Conservation (phyloP, 2,888 invertebrate species). For the Dichetophora obliterata region DNA sequence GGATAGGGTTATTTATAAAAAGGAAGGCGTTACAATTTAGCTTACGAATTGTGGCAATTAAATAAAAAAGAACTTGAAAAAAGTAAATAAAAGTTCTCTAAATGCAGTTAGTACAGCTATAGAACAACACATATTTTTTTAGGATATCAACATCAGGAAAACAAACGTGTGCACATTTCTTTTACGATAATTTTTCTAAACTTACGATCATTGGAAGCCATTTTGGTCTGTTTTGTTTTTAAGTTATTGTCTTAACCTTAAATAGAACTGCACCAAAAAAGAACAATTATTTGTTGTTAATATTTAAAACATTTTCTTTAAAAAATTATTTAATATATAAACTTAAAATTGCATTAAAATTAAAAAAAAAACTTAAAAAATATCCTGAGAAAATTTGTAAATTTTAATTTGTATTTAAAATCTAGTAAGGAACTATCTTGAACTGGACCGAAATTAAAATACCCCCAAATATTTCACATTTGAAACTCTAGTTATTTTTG, state of each 20-base stretch:
- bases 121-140: background rate
- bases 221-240: slow-evolving; percentile 40
- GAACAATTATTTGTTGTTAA: background rate
- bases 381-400: no score
- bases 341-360: no score
- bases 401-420: no score
- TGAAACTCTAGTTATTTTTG: no score
- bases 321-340: no score
- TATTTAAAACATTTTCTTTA: no score
- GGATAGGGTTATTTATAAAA: no score
- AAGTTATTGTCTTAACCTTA: slow-evolving; percentile 36
- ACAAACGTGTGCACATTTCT: background rate
- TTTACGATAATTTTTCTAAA: slow-evolving; percentile 24
- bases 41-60: background rate
- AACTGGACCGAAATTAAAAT: no score
- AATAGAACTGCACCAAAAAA: slow-evolving; percentile 27
- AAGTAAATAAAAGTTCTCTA: background rate
- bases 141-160: background rate
- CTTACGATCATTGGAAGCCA: slow-evolving; percentile 49
- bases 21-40: no score
- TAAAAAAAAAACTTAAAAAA: no score
- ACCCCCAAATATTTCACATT: no score
- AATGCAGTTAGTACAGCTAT: background rate
- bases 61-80: background rate
- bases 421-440: no score